These are phyloP conservation scores for Drosophila stalkeri DNA, from an alignment of 2,888 invertebrate species.

Conservation along the genomic window DNA sequence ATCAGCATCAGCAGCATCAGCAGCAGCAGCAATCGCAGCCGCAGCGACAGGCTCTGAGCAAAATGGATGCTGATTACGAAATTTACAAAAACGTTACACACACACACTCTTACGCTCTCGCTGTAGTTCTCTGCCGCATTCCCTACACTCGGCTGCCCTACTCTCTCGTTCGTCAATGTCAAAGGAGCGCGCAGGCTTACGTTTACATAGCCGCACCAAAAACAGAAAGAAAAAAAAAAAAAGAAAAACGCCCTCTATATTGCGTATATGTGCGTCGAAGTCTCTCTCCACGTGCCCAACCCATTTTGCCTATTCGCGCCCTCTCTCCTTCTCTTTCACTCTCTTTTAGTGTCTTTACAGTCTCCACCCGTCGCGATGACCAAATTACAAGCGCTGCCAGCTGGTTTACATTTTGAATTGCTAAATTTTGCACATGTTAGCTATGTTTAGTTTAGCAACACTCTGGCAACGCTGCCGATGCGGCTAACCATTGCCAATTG, in stretches of 20 bases:
- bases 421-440: not conserved
- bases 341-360: not conserved
- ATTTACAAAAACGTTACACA: slow-evolving; percentile 57
- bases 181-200: slow-evolving; percentile 50
- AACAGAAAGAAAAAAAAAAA: not conserved
- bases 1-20: slow-evolving; percentile 14
- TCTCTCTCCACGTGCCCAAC: slow-evolving; percentile 48
- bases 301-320: slow-evolving; percentile 34
- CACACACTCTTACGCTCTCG: slow-evolving; percentile 1
- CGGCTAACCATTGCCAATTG: slow-evolving; percentile 5
- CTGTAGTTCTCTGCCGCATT: slow-evolving; percentile 14
- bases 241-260: slow-evolving; percentile 36
- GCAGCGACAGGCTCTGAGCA: slow-evolving; percentile 41
- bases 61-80: slow-evolving; percentile 68
- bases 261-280: slow-evolving; percentile 55
- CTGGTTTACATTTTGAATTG: not conserved
- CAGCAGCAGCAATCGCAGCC: slow-evolving; percentile 20
- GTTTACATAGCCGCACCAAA: slow-evolving; percentile 24
- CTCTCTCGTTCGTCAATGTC: slow-evolving; percentile 65
- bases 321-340: slow-evolving; percentile 2
- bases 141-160: slow-evolving; percentile 7
- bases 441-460: not conserved
- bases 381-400: slow-evolving; percentile 35
- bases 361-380: slow-evolving; percentile 19
- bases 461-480: slow-evolving; percentile 25